Evolutionary conservation across 2,797 vertebrate genomes (phyloP).

Genomic region (Sebastes hubbsi): DNA sequence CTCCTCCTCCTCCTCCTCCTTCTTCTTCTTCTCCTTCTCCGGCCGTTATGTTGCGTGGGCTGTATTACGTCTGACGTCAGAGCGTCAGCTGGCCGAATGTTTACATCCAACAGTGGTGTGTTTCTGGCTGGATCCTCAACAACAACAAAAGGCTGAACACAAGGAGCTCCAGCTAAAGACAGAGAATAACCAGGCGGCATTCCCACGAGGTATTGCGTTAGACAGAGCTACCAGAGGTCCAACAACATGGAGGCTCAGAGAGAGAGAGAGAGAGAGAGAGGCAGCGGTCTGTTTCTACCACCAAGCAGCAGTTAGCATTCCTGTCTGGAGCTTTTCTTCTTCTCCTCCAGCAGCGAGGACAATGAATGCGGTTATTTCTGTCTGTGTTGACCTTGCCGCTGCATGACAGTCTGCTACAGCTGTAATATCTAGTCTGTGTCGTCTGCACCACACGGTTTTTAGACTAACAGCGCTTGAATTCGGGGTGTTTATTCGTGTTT

Average conservation of each 20-base stretch:
- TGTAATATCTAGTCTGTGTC: accelerated
- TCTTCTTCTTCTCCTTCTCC: background rate
- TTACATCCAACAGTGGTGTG: conserved; percentile 79
- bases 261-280: no score
- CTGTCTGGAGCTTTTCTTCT: conserved; percentile 6
- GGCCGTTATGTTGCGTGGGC: conserved; percentile 10
- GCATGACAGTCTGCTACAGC: background rate
- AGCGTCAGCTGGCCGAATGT: conserved; percentile 82
- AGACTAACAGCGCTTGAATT: accelerated
- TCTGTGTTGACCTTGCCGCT: background rate
- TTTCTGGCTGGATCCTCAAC: conserved; percentile 32
- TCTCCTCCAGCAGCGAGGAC: background rate
- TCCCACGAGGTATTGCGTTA: conserved; percentile 4
- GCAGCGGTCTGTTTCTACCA: background rate
- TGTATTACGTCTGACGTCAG: conserved; percentile 74
- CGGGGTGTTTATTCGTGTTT: background rate
- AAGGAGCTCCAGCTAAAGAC: background rate
- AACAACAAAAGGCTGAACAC: conserved; percentile 28
- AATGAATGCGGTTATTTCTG: background rate
- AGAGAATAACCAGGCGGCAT: background rate
- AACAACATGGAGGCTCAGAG: background rate
- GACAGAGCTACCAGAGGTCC: no score
- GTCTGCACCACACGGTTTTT: background rate
- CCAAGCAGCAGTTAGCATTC: background rate
- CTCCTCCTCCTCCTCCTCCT: no score